Evolutionary conservation across 2,888 invertebrate species (phyloP).

Genomic region (Conistra vaccinii): DNA sequence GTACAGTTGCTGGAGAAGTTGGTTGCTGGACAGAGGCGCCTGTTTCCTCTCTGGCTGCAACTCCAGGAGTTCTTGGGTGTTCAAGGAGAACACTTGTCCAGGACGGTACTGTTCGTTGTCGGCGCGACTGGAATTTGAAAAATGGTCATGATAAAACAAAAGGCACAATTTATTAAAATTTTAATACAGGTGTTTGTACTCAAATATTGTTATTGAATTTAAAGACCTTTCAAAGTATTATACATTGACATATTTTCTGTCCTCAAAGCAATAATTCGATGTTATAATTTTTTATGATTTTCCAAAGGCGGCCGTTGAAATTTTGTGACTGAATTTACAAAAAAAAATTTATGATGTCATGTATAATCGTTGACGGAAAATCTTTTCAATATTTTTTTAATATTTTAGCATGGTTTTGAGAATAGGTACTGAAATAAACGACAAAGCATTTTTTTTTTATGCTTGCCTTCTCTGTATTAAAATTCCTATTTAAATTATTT

Average conservation of each 20-base stretch:
- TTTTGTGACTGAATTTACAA: neutral
- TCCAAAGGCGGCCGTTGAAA: neutral
- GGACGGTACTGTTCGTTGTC: constrained; percentile 84
- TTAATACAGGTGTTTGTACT: neutral
- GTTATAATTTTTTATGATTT: too few species aligned
- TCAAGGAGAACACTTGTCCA: constrained; percentile 86
- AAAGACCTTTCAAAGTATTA: neutral
- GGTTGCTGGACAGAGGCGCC: constrained; percentile 78
- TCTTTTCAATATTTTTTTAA: too few species aligned
- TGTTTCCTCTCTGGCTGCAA: constrained; percentile 84
- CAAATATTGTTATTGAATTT: neutral
- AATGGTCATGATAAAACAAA: neutral
- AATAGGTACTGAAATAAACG: neutral
- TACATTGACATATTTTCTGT: neutral
- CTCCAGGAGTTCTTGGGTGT: constrained; percentile 84
- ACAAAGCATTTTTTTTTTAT: neutral
- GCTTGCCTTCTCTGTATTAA: neutral
- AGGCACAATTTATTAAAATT: neutral
- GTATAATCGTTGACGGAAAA: too few species aligned
- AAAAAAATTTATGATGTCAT: neutral
- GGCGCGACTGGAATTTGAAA: constrained; percentile 73
- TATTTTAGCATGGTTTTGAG: too few species aligned
- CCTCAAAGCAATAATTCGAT: constrained; percentile 1
- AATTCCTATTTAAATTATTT: neutral
- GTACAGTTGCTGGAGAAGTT: constrained; percentile 84